A percentile compares a stretch with the other conserved stretches of the same genome.
These are phyloP conservation scores for Cotesia congregata DNA, from an alignment of 2,888 invertebrate genomes.

Conservation along the genomic window DNA sequence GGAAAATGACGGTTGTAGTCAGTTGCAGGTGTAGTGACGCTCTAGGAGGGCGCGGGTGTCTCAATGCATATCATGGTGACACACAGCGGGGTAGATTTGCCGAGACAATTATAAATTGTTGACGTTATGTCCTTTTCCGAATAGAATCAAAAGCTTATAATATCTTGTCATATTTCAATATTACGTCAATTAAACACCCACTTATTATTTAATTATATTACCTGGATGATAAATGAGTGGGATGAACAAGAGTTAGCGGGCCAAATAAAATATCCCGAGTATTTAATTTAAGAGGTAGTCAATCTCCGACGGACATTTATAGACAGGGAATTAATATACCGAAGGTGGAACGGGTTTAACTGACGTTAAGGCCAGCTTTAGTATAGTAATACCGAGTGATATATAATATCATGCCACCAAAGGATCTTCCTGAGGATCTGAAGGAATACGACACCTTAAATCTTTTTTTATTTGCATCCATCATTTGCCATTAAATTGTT, in stretches of 20 bases:
- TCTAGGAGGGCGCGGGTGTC: constrained; percentile 63
- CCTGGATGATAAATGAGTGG: neutral
- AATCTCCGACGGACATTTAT: constrained; percentile 69
- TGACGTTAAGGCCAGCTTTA: constrained; percentile 54
- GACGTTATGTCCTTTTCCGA: constrained; percentile 52
- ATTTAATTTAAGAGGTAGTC: constrained; percentile 68
- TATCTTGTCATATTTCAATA: too few species aligned
- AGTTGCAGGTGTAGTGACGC: constrained; percentile 66
- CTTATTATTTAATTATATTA: neutral
- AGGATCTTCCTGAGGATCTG: neutral
- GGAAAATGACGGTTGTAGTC: constrained; percentile 51
- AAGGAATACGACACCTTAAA: neutral
- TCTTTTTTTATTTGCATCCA: neutral
- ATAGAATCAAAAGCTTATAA: neutral
- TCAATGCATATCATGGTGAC: constrained; percentile 69
- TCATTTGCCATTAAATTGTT: neutral
- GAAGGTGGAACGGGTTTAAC: constrained; percentile 60
- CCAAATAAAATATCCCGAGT: constrained; percentile 62
- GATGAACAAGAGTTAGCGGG: constrained; percentile 50
- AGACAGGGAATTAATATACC: constrained; percentile 70
- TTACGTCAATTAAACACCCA: neutral
- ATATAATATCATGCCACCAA: constrained; percentile 63
- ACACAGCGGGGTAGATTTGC: constrained; percentile 57
- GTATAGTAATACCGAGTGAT: constrained; percentile 53
- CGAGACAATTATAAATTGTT: constrained; percentile 69